Evolutionary conservation across 1,140 invertebrate species (phyloP).

Genomic region (Drosophila sturtevanti): DNA sequence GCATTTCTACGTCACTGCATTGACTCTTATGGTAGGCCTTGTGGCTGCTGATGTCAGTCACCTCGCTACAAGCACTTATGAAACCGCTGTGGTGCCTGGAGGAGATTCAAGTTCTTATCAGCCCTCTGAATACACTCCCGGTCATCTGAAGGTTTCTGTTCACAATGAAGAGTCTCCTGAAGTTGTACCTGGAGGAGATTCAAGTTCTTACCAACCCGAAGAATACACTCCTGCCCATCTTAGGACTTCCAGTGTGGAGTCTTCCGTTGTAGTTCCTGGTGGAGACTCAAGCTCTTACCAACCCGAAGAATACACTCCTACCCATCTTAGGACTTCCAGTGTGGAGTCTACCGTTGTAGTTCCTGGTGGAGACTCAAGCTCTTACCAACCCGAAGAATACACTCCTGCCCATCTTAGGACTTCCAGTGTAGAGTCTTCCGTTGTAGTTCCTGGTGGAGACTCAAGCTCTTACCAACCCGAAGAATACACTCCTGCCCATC

Average conservation of each 20-base stretch:
- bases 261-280: conserved; percentile 12
- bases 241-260: background rate
- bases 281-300: conserved; percentile 22
- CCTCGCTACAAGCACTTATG: conserved; percentile 24
- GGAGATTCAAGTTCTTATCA: conserved; percentile 39
- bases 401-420: conserved; percentile 11
- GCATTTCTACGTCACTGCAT: conserved; percentile 58
- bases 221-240: conserved; percentile 24
- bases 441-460: background rate
- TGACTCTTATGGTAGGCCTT: conserved; percentile 52
- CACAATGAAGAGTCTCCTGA: background rate
- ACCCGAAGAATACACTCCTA: conserved; percentile 20
- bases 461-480: conserved; percentile 3
- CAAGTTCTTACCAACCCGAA: conserved; percentile 38
- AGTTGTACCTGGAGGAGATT: conserved; percentile 37
- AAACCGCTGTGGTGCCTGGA: conserved; percentile 32
- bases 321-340: background rate
- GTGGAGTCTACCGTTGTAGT: background rate
- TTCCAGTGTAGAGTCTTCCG: background rate
- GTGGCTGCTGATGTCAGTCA: conserved; percentile 71
- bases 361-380: conserved; percentile 21
- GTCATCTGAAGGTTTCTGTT: background rate
- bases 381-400: conserved; percentile 23
- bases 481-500: conserved; percentile 2
- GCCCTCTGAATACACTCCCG: conserved; percentile 31